phyloP scores from a whole-genome alignment of 1,140 invertebrate genomes.

The Heliconius eleuchia region DNA sequence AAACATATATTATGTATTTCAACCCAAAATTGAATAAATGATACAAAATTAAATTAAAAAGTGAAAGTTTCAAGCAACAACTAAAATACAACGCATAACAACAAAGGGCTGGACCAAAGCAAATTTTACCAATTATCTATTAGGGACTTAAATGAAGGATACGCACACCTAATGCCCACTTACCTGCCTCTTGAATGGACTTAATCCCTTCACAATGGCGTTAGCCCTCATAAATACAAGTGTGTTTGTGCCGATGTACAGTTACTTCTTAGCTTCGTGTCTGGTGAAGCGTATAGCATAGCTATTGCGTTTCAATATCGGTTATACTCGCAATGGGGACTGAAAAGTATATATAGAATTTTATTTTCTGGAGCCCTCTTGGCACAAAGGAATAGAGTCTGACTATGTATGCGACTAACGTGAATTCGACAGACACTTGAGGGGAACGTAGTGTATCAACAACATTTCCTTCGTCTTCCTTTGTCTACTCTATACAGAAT shows the following conservation, averaged over 20 bases:
- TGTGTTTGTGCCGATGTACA: conserved; percentile 63
- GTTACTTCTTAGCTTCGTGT: conserved; percentile 49
- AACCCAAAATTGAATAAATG: background rate
- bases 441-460: no score
- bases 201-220: conserved; percentile 62
- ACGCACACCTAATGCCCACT: conserved; percentile 43
- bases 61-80: background rate
- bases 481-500: no score
- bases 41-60: background rate
- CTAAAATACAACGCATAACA: conserved; percentile 19
- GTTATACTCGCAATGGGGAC: background rate
- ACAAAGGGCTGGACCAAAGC: conserved; percentile 47
- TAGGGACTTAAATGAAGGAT: conserved; percentile 41
- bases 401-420: no score
- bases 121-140: conserved; percentile 59
- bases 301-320: background rate
- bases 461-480: no score
- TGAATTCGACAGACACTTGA: no score
- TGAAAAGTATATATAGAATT: background rate
- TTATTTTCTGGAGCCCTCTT: no score
- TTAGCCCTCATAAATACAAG: conserved; percentile 46
- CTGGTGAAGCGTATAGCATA: conserved; percentile 43
- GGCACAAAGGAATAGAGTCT: no score
- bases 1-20: no score
- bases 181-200: conserved; percentile 61